Conservation (phyloP, 2,113 vertebrate genomes). For the Numida meleagris region DNA sequence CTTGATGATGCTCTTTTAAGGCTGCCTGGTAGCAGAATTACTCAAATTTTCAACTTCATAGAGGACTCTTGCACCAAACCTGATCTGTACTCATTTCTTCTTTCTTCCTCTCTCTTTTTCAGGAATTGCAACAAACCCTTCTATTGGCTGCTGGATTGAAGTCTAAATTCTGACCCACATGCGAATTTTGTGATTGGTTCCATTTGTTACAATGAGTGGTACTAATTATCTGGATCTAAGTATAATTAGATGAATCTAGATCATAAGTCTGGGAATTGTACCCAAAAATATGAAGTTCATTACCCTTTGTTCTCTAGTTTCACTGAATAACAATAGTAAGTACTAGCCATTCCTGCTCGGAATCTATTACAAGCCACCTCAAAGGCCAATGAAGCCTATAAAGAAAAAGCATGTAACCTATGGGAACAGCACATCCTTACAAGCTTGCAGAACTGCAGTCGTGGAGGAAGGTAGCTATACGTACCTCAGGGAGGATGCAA, state of each 20-base stretch:
- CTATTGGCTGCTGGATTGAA: neutral
- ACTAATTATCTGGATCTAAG: conserved; percentile 34
- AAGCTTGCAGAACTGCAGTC: neutral
- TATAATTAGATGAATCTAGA: conserved; percentile 25
- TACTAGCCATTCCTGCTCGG: neutral
- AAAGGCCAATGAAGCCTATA: neutral
- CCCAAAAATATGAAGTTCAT: neutral
- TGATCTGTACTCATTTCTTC: neutral
- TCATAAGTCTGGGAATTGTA: neutral
- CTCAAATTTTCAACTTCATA: neutral
- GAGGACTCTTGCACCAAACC: neutral
- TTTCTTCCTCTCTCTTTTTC: neutral
- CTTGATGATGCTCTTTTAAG: neutral
- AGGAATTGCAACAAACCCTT: neutral
- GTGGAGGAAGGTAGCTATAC: neutral
- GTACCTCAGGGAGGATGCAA: neutral
- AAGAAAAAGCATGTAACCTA: neutral
- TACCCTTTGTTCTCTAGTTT: neutral
- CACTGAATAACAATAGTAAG: conserved; percentile 8
- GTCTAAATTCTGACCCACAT: conserved; percentile 2
- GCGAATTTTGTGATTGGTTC: conserved; percentile 49
- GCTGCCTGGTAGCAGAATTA: neutral
- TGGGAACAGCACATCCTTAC: neutral
- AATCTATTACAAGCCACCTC: neutral
- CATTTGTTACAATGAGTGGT: conserved; percentile 22